Evolutionary conservation across 53 echinoderm and acorn worm genomes (phyloP), one percentile per base, ranked within the genome.

Genomic region (Arbacia lixula): DNA sequence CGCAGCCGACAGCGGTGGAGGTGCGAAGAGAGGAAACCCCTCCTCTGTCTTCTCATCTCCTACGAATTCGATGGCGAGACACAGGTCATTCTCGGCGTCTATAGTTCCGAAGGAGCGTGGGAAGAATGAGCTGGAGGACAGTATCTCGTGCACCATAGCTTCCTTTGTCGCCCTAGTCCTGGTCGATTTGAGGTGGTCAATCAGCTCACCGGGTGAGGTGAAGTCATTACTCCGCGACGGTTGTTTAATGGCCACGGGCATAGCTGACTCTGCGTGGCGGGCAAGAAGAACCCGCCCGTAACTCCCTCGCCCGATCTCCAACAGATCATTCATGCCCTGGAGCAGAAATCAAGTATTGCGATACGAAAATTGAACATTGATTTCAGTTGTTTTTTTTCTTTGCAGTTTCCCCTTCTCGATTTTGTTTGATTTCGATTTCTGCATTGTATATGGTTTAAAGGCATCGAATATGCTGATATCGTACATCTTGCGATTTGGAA

Each of bases 81-180:
- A 68, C 5, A 68, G 68, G 34, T 68, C 40, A 22, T 68, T 68
- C 12, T 38, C 41, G 24, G 25, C 12, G 37, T 68, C 42, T 6
- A 68, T 19, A 0, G 26, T 68, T n/a, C 68, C 68, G 19, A 33
- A 68, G 41, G 38, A 68, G 24, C 37, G 34, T 36, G 68, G 68
- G 22, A 68, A 68, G 41, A 36, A 68, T 20, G 24, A 21, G 39
- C 68, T 68, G 41, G 12, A 36, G 12, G 68, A 68, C 36, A 68
- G 3, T 25, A 68, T 25, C 41, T 68, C n/a, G 6, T 68, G 68
- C 10, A 68, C 37, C 36, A 68, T n/a, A 5, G 68, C 68, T 11
- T 68, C 68, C 41, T 68, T 68, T 0, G n/a, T 68, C 24, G 68
- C 68, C 22, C 68, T 36, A 24, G 21, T 68, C 39, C 68, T 68